Conservation (phyloP, 2,797 vertebrate species). For the Chrosomus eos region DNA sequence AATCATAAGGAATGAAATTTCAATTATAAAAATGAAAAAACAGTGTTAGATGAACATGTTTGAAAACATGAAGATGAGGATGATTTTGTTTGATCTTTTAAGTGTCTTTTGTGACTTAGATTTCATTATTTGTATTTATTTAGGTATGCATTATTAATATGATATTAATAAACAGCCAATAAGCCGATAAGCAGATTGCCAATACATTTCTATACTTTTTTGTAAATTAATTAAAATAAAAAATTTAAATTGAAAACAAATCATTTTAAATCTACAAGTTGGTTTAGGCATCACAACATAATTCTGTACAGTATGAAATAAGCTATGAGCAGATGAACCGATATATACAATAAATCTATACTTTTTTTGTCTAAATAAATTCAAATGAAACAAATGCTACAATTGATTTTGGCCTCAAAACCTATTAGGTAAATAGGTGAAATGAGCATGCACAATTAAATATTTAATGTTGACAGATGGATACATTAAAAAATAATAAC, state of each 20-base stretch:
- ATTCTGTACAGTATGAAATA: not conserved
- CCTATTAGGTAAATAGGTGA: not conserved
- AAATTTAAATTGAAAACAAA: not conserved
- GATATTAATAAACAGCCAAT: not conserved
- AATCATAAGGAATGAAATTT: not conserved
- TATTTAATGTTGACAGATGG: not conserved
- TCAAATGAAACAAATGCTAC: not conserved
- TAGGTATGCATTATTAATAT: not conserved
- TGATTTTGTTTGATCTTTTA: not conserved
- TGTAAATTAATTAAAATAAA: not conserved
- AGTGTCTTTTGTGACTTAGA: not conserved
- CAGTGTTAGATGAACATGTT: not conserved
- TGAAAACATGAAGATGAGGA: not conserved
- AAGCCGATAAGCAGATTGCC: not conserved
- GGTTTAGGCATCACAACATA: not conserved
- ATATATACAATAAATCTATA: not conserved
- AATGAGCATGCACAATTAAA: not conserved
- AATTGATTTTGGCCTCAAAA: not conserved
- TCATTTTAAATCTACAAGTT: not conserved
- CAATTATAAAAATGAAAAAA: not conserved
- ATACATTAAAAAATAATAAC: not conserved
- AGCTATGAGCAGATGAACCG: not conserved
- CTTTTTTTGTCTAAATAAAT: not conserved
- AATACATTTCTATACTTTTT: not conserved
- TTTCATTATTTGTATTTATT: not conserved